Percentiles rank a stretch among this genome's conserved stretches.
These are phyloP conservation scores for Himalopsyche anomala DNA, from an alignment of 2,888 invertebrate species.

Conservation along the genomic window DNA sequence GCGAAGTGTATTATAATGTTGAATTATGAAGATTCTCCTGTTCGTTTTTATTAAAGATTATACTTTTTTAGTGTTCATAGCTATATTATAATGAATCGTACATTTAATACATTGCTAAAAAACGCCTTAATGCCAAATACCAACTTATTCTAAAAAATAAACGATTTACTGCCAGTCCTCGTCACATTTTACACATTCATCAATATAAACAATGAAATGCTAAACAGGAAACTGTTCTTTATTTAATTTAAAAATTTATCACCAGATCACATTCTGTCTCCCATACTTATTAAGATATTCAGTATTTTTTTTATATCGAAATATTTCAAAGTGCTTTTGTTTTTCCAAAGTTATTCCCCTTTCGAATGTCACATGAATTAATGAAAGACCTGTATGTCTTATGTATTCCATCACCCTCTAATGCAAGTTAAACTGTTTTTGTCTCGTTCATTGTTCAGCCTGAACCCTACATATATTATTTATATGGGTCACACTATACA, in stretches of 20 bases:
- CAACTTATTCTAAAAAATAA: too few relatives aligned
- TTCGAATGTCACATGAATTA: not conserved
- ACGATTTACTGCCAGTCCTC: too few relatives aligned
- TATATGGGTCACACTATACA: not conserved
- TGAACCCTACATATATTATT: not conserved
- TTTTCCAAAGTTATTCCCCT: not conserved
- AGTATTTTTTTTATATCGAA: not conserved
- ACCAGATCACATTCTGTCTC: not conserved
- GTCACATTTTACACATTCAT: too few relatives aligned
- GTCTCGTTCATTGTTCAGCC: conserved; percentile 1
- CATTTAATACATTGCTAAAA: too few relatives aligned
- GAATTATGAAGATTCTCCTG: too few relatives aligned
- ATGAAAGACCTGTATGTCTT: not conserved
- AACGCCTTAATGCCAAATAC: too few relatives aligned
- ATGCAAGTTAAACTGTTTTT: not conserved
- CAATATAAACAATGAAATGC: too few relatives aligned
- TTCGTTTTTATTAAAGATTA: too few relatives aligned
- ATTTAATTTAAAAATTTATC: not conserved
- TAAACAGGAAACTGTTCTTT: not conserved
- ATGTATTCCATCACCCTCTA: conserved; percentile 2
- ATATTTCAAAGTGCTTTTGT: not conserved
- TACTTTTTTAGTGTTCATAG: too few relatives aligned
- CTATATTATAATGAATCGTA: too few relatives aligned
- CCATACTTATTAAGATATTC: not conserved
- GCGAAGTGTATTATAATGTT: too few relatives aligned